Evolutionary conservation across 2,888 invertebrate species (phyloP).

Genomic region (Neelides folsomi): DNA sequence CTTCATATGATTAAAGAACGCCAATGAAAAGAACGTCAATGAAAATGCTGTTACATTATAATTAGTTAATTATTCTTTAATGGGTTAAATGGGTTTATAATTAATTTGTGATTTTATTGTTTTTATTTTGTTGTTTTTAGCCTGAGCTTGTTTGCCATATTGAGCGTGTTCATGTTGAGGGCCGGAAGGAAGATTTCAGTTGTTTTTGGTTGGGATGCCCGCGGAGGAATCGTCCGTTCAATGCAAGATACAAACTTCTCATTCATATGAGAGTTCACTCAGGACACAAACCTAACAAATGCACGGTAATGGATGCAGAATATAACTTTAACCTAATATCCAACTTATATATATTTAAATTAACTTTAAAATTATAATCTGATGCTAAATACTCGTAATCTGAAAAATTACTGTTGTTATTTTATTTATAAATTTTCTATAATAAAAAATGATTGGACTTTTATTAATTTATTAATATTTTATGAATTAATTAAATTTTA

Average conservation of each 20-base stretch:
- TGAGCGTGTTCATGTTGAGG: constrained; percentile 56
- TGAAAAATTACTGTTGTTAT: too few species aligned
- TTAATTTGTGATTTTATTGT: background rate
- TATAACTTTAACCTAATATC: too few species aligned
- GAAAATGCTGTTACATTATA: too few species aligned
- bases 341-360: too few species aligned
- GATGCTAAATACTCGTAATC: too few species aligned
- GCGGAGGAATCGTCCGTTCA: constrained; percentile 76
- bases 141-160: constrained; percentile 52
- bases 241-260: constrained; percentile 91
- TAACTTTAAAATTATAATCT: too few species aligned
- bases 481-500: background rate
- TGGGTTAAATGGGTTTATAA: too few species aligned
- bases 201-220: constrained; percentile 92
- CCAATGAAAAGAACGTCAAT: too few species aligned
- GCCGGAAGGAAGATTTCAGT: constrained; percentile 62
- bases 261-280: constrained; percentile 96
- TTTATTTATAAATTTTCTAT: too few species aligned
- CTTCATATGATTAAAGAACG: too few species aligned
- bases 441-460: too few species aligned
- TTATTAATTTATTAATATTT: constrained; percentile 1
- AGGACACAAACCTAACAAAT: constrained; percentile 95
- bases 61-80: too few species aligned
- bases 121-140: constrained; percentile 11
- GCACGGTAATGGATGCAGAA: constrained; percentile 92